Evolutionary conservation across 2,113 vertebrate genomes (phyloP).

Genomic region (Pavo muticus): DNA sequence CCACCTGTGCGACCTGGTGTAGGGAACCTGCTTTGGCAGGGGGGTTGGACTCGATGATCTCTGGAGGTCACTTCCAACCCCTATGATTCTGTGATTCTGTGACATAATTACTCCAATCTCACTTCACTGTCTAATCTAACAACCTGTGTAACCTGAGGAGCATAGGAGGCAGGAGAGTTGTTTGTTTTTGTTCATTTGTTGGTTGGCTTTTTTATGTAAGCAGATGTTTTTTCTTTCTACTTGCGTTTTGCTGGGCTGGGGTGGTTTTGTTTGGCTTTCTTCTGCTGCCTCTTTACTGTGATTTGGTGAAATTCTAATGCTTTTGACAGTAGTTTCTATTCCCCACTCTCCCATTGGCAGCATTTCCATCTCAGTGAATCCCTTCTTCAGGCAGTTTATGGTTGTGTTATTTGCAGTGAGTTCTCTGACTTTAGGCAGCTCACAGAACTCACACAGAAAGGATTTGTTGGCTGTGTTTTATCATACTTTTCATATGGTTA

Average conservation of each 20-base stretch:
- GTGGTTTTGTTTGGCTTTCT: neutral
- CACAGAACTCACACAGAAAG: neutral
- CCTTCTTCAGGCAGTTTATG: neutral
- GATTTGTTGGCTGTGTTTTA: neutral
- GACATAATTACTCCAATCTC: neutral
- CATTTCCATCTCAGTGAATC: neutral
- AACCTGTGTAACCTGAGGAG: accelerated
- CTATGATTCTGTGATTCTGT: no score
- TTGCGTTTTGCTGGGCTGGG: neutral
- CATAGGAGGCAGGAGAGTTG: no score
- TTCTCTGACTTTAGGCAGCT: neutral
- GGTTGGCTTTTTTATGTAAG: neutral
- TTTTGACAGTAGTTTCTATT: neutral
- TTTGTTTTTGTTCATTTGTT: neutral
- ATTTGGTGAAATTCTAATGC: neutral
- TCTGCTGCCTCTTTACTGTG: neutral
- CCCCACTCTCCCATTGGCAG: neutral
- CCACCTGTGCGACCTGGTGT: no score
- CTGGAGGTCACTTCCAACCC: no score
- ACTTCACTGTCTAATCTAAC: neutral
- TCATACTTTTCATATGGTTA: neutral
- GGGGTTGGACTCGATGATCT: no score
- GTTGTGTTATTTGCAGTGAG: neutral
- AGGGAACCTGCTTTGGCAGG: no score
- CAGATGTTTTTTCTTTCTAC: neutral